These are phyloP conservation scores for Drosophila sulfurigaster DNA, from an alignment of 1,140 invertebrate species.

Conservation along the genomic window DNA sequence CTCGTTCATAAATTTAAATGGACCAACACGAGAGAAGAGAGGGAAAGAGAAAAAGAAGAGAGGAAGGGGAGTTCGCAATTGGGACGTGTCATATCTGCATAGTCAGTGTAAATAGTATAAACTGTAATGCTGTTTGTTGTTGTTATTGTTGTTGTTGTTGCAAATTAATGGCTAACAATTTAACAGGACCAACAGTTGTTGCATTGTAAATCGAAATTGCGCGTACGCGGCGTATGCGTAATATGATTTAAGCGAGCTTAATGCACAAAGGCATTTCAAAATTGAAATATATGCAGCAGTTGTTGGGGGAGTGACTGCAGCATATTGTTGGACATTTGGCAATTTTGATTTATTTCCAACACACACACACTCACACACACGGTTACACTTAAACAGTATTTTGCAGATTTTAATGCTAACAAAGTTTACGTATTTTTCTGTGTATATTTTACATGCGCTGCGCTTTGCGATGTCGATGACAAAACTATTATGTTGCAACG, in stretches of 20 bases:
- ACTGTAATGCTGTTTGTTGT: background rate
- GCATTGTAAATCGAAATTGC: slow-evolving; percentile 33
- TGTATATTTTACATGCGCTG: slow-evolving; percentile 57
- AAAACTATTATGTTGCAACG: slow-evolving; percentile 78
- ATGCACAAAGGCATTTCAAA: slow-evolving; percentile 80
- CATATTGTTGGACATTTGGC: slow-evolving; percentile 62
- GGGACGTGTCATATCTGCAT: slow-evolving; percentile 28
- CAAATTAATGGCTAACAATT: slow-evolving; percentile 74
- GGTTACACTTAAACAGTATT: slow-evolving; percentile 6
- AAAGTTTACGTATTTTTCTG: slow-evolving; percentile 62
- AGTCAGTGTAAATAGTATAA: slow-evolving; percentile 15
- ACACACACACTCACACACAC: slow-evolving; percentile 15
- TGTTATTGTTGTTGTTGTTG: slow-evolving; percentile 47
- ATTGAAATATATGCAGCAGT: slow-evolving; percentile 65
- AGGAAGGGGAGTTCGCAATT: background rate
- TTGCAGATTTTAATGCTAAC: slow-evolving; percentile 64
- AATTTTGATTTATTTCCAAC: slow-evolving; percentile 77
- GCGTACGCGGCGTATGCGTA: slow-evolving; percentile 70
- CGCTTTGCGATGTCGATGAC: slow-evolving; percentile 49
- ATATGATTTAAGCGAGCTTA: slow-evolving; percentile 79
- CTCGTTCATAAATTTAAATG: slow-evolving; percentile 21
- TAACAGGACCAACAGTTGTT: slow-evolving; percentile 43
- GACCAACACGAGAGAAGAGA: background rate
- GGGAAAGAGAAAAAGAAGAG: background rate
- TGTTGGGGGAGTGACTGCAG: slow-evolving; percentile 12